Evolutionary conservation across 2,113 vertebrate genomes (phyloP), one percentile per base, ranked within the genome.

Genomic region (Onychorhynchus coronatus): DNA sequence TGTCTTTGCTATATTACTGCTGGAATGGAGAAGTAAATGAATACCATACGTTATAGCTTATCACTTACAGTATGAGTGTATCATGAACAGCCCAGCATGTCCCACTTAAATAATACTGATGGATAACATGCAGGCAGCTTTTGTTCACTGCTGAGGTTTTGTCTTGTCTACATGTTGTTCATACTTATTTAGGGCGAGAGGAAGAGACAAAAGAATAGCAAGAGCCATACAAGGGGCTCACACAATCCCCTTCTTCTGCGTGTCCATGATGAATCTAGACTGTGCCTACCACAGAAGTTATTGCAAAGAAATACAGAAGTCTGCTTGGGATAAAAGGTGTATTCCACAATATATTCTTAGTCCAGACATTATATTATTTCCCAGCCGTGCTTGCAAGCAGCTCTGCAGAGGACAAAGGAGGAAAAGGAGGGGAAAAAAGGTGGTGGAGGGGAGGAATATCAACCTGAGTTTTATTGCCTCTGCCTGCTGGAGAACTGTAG

Each of bases 1-100:
- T 91, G 97, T 94, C 92, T 90, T 96, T 67, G 14, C 97, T 97
- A 90, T 97, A 97, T 98, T 98, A 97, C 97, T 97, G 92, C 39
- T 55, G 95, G 94, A 97, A 97, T 50, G 61, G 95, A 95, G 94
- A 96, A 95, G 97, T 96, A 97, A 98, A 97, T 96, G 97, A 97
- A 97, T 92, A 74, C 88, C 91, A 95, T 96, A 96, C n/a, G 92
- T 98, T 97, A 98, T 52, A 66, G 97, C 98, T 97, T 96, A 97
- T 97, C 97, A 95, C 93, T 81, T 77, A 92, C 63, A 63, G 96
- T 95, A 93, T 96, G 97, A 98, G 95, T 95, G 63, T 95, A 97
- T 88, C 53, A 75, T 91, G 94, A 97, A 91, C 77, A 94, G 95
- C 95, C 95, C 95, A 78, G 96, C 91, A 56, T 88, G 96, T 96